Conservation (phyloP, 2,797 vertebrate species). For the Platalea minor region DNA sequence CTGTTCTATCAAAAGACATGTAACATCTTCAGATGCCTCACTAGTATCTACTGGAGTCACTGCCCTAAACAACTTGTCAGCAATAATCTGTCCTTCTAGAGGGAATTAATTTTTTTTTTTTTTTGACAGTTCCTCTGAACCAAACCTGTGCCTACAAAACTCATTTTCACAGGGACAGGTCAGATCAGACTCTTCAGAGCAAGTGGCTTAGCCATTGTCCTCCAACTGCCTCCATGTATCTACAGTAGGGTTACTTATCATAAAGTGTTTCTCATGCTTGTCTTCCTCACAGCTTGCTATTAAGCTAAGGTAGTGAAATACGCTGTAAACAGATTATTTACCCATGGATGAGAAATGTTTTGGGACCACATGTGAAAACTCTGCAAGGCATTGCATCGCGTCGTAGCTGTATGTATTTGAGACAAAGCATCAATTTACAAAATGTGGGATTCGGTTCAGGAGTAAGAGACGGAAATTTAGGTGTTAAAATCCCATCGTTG, state of each 20-base stretch:
- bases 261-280: background rate
- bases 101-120: background rate
- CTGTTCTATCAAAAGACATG: background rate
- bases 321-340: background rate
- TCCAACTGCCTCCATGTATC: background rate
- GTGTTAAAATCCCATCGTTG: background rate
- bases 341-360: background rate
- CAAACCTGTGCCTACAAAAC: background rate
- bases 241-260: background rate
- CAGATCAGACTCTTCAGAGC: background rate
- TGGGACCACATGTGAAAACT: background rate
- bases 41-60: background rate
- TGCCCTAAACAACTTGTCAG: background rate
- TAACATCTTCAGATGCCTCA: background rate
- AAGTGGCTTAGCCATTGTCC: background rate
- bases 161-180: background rate
- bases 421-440: background rate
- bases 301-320: background rate
- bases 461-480: background rate
- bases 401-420: background rate
- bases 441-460: background rate
- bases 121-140: background rate
- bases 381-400: fast-evolving
- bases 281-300: background rate
- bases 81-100: background rate